Evolutionary conservation across 2,113 vertebrate genomes (phyloP).

Genomic region (Stigmatopora nigra): DNA sequence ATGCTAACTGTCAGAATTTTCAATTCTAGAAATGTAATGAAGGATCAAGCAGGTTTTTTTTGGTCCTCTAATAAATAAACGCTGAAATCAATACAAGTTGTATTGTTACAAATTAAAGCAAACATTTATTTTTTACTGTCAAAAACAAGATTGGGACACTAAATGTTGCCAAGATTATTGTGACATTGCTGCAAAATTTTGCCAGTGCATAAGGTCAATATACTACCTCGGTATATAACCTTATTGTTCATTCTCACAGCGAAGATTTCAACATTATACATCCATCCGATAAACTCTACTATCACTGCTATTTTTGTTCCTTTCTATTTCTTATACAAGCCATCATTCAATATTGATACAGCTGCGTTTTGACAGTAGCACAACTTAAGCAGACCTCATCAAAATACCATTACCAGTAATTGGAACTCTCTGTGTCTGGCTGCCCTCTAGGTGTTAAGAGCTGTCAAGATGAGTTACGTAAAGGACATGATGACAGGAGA

Average conservation of each 20-base stretch:
- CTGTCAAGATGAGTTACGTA: constrained; percentile 54
- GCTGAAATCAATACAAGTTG: too few relatives aligned
- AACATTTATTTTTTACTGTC: too few relatives aligned
- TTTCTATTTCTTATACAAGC: constrained; percentile 1
- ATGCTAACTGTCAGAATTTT: neutral
- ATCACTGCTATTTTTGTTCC: neutral
- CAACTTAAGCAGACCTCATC: constrained; percentile 59
- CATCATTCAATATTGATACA: constrained; percentile 44
- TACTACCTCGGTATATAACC: too few relatives aligned
- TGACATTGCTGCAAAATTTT: too few relatives aligned
- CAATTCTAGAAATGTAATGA: too few relatives aligned
- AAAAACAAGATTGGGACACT: too few relatives aligned
- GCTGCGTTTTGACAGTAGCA: constrained; percentile 37
- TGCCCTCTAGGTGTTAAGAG: constrained; percentile 53
- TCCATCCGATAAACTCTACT: neutral
- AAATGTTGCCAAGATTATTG: too few relatives aligned
- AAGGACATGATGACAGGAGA: constrained; percentile 50
- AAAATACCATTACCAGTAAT: constrained; percentile 62
- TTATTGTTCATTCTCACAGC: too few relatives aligned
- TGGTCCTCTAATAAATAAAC: too few relatives aligned
- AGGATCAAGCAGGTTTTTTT: too few relatives aligned
- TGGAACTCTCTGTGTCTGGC: constrained; percentile 53
- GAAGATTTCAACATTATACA: neutral
- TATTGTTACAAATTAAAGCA: too few relatives aligned
- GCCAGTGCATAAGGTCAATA: too few relatives aligned